Evolutionary conservation across 30 jellyfish, hydroid and myxozoan genomes (phyloP), one percentile per base, ranked within the genome.

Genomic region (Hydra vulgaris): DNA sequence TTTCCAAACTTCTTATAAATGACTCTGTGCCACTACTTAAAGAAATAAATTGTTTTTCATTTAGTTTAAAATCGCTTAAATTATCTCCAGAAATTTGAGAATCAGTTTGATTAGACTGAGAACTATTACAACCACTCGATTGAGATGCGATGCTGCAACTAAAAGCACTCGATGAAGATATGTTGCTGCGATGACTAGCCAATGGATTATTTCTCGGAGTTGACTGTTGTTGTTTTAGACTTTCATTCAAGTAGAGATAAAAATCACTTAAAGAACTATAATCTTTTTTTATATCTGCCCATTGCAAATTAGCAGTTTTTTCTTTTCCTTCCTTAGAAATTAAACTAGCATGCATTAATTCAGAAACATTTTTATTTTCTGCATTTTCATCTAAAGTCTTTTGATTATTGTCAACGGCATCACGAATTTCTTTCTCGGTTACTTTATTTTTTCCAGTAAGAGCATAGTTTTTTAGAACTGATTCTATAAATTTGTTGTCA

Each of bases 401-500:
- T 40, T 3, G 61, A 5, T 3, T 5, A 12, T 40, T 40, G 61
- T 40, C 61, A 40, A 40, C 61, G 12, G 12, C 61, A 40, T 40
- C 61, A 40, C 12, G 61, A 40, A 40, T 40, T 40, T 40, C 12
- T 40, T 40, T 12, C 12, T 40, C 61, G 8, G 61, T 40, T 23
- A 17, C 8, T 21, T 16, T 78, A 21, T n/a, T n/a, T n/a, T n/a
- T n/a, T n/a, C n/a, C n/a, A n/a, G n/a, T n/a, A 23, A 23, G 52
- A 75, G 53, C 72, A 54, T 78, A 78, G 21, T 78, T 81, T 78
- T 56, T 78, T 22, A 78, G 12, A n/a, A 78, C 23, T 18, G 85
- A 78, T 52, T 53, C 54, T 55, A 78, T 78, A 25, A 78, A 78
- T 18, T 78, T 81, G 81, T 78, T 78, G 53, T 78, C 85, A 1